These are phyloP conservation scores for Semnornis frantzii DNA, from an alignment of 2,113 vertebrate species.

Conservation along the genomic window DNA sequence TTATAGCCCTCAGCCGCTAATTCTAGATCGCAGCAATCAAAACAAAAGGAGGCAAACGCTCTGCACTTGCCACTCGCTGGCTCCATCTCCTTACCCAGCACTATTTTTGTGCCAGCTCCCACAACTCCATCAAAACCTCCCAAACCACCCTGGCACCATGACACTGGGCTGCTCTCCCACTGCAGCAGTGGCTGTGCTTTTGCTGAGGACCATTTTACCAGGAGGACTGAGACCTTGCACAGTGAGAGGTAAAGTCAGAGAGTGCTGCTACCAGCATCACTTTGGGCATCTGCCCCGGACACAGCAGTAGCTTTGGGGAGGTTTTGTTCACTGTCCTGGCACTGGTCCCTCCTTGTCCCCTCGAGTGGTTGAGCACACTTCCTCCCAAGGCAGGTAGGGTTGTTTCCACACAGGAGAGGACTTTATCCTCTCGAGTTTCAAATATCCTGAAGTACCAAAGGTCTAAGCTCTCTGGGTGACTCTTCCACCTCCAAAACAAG, in stretches of 20 bases:
- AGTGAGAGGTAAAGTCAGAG: fast-evolving
- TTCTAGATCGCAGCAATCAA: slow-evolving; percentile 30
- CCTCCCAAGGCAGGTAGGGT: background rate
- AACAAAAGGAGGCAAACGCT: slow-evolving; percentile 30
- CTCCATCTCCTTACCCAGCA: background rate
- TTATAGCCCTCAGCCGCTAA: slow-evolving; percentile 45
- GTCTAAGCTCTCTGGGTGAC: background rate
- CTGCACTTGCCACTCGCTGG: background rate
- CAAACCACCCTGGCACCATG: fast-evolving
- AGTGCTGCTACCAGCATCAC: background rate
- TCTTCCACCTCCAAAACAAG: background rate
- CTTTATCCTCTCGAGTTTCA: background rate
- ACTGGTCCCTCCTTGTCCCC: fast-evolving
- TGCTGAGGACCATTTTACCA: background rate
- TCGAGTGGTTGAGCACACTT: fast-evolving
- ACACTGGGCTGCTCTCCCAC: background rate
- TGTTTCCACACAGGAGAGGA: background rate
- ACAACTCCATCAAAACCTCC: background rate
- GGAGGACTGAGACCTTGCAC: background rate
- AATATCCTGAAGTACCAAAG: background rate
- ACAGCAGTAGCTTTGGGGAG: background rate
- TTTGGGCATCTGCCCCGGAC: background rate
- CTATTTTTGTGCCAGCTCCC: background rate
- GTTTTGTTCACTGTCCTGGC: background rate
- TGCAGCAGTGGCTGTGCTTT: background rate